phyloP scores from a whole-genome alignment of 2,888 invertebrate species.

The Tineola bisselliella region DNA sequence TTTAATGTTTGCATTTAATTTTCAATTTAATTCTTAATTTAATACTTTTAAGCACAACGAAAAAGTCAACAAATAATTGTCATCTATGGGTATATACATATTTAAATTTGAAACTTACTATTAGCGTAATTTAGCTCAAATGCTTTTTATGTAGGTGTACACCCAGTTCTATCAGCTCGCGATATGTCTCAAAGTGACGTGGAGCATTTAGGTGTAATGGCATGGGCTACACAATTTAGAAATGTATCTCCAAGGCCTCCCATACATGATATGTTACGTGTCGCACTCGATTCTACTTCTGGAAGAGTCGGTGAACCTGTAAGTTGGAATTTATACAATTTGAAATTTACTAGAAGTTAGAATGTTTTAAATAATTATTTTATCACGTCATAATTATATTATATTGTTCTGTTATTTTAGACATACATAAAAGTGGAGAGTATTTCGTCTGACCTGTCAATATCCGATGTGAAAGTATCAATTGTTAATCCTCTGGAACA shows the following conservation, averaged over 20 bases:
- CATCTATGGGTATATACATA: too few relatives aligned
- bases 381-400: neutral
- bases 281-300: constrained; percentile 83
- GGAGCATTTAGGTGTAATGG: constrained; percentile 97
- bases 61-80: too few relatives aligned
- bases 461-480: constrained; percentile 77
- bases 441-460: constrained; percentile 74
- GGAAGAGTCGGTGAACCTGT: constrained; percentile 89
- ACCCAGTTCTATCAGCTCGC: constrained; percentile 89
- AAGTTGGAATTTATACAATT: too few relatives aligned
- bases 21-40: too few relatives aligned
- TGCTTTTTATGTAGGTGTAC: constrained; percentile 69
- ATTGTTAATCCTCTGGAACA: constrained; percentile 82
- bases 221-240: constrained; percentile 92
- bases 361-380: too few relatives aligned
- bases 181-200: constrained; percentile 96
- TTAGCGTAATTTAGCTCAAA: neutral
- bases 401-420: constrained; percentile 48
- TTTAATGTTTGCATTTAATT: neutral
- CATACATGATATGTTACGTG: constrained; percentile 82
- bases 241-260: constrained; percentile 88
- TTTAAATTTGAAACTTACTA: too few relatives aligned
- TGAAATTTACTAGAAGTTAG: too few relatives aligned
- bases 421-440: constrained; percentile 82
- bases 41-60: too few relatives aligned